Evolutionary conservation across 2,113 vertebrate genomes (phyloP).

Genomic region (Jacana jacana): DNA sequence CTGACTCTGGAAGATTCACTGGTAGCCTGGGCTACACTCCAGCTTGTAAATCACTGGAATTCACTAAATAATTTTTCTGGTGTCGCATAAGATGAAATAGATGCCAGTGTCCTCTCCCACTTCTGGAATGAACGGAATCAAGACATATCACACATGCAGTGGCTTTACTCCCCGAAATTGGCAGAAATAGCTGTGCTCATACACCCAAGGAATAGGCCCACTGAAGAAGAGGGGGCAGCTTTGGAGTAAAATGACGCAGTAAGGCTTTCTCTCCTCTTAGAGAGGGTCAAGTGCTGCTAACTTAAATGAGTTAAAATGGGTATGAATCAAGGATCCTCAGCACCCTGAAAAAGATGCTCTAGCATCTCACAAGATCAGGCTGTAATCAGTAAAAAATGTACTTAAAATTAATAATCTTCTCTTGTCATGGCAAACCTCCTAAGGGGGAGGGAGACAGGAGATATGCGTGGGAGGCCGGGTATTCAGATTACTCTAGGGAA

Average conservation of each 20-base stretch:
- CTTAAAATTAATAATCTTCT: neutral
- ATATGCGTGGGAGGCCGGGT: neutral
- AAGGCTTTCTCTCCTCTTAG: neutral
- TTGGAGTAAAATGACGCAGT: neutral
- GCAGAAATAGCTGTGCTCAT: neutral
- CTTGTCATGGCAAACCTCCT: neutral
- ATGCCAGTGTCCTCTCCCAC: neutral
- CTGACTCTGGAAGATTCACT: neutral
- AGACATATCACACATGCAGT: neutral
- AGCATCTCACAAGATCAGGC: neutral
- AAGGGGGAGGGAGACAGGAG: neutral
- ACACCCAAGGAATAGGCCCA: neutral
- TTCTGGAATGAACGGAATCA: neutral
- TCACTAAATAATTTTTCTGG: neutral
- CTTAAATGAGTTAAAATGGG: neutral
- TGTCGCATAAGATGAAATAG: neutral
- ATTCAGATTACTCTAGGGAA: neutral
- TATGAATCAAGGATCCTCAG: neutral
- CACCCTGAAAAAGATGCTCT: neutral
- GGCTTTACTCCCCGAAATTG: neutral
- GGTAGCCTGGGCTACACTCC: neutral
- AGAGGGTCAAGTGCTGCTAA: neutral
- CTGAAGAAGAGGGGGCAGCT: neutral
- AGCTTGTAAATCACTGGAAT: slow-evolving; percentile 6
- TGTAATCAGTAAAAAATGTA: neutral